Conservation (phyloP, 2,113 vertebrate species). For the Siniperca chuatsi region DNA sequence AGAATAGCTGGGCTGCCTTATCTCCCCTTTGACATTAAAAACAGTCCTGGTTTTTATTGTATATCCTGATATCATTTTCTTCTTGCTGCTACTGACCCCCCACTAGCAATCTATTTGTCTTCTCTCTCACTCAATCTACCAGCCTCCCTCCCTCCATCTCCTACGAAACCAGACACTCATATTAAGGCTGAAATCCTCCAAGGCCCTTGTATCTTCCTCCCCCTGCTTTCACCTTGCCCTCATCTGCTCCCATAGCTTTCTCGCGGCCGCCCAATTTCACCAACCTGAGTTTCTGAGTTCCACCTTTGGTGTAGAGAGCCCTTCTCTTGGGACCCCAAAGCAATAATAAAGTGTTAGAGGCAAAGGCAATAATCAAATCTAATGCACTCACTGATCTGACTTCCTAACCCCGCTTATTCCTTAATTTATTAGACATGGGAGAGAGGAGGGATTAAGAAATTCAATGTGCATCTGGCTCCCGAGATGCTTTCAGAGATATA, state of each 20-base stretch:
- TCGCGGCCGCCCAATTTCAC: conserved; percentile 55
- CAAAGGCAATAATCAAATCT: conserved; percentile 84
- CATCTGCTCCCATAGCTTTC: conserved; percentile 48
- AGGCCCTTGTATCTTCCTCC: conserved; percentile 29
- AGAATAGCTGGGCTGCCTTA: conserved; percentile 3
- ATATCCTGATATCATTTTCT: conserved; percentile 14
- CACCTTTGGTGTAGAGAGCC: conserved; percentile 50
- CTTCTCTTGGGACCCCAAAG: conserved; percentile 76
- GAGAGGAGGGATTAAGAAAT: conserved; percentile 61
- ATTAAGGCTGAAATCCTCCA: conserved; percentile 73
- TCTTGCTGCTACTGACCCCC: background rate
- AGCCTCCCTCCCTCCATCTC: conserved; percentile 13
- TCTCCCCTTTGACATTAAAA: conserved; percentile 49
- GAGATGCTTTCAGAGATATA: conserved; percentile 70
- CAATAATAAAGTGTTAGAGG: conserved; percentile 80
- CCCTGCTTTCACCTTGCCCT: conserved; percentile 48
- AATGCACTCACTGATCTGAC: conserved; percentile 75
- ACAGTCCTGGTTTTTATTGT: conserved; percentile 32
- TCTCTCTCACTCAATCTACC: conserved; percentile 1
- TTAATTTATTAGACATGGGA: conserved; percentile 83
- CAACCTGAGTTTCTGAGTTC: conserved; percentile 48
- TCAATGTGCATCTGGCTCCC: conserved; percentile 52
- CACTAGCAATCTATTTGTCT: conserved; percentile 21
- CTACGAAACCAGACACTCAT: conserved; percentile 55
- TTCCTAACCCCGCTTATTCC: conserved; percentile 78